These are phyloP conservation scores for Nesogale talazaci DNA, from an alignment of 2,113 vertebrate species.

Conservation along the genomic window DNA sequence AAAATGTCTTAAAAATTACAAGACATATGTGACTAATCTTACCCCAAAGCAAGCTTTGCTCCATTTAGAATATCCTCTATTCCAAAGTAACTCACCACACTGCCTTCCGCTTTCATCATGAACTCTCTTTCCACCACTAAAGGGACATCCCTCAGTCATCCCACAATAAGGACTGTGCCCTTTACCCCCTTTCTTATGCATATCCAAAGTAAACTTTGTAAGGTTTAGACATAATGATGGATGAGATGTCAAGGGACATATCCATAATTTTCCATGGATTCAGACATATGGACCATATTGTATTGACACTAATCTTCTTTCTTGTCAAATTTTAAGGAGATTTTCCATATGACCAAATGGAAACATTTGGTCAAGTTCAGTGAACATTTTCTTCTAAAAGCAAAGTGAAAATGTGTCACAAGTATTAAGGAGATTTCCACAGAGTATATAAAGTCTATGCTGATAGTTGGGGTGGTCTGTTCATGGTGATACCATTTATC, in stretches of 20 bases:
- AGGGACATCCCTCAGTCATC: too few relatives aligned
- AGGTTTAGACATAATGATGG: not conserved
- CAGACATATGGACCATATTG: not conserved
- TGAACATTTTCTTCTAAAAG: not conserved
- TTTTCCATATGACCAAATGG: not conserved
- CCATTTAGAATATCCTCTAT: not conserved
- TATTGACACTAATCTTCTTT: not conserved
- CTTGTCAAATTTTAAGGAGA: not conserved
- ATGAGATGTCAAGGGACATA: not conserved
- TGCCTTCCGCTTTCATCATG: not conserved
- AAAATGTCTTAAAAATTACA: not conserved
- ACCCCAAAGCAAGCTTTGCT: not conserved
- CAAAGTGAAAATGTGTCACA: not conserved
- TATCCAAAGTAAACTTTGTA: not conserved
- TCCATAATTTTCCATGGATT: not conserved
- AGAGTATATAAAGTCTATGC: not conserved
- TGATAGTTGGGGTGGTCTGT: not conserved
- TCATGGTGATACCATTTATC: not conserved
- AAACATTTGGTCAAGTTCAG: constrained; percentile 3
- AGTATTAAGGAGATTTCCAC: not conserved
- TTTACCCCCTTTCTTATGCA: not conserved
- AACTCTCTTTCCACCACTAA: not conserved
- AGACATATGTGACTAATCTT: not conserved
- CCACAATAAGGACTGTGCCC: not conserved
- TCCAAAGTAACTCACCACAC: not conserved